Base-by-base conservation (phyloP, 1,140 invertebrate species). In the Bombus pyrosoma region DNA sequence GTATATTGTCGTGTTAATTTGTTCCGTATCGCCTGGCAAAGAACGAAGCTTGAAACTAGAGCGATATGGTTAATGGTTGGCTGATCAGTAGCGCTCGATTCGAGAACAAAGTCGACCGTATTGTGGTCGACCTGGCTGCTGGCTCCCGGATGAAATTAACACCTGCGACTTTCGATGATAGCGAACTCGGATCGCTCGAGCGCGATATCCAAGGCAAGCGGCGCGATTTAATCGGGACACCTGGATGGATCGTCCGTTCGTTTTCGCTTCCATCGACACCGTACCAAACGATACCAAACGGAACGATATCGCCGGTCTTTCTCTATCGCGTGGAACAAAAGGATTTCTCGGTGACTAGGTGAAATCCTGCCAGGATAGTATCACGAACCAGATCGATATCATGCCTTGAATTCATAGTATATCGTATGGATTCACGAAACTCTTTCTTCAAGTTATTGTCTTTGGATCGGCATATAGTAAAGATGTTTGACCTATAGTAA, bases 91-190 rank as follows among this genome's bases (percentile, higher is more conserved):
- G 43, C 41, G 18, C 43, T 47, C 64, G 59, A 62, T 74, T 74
- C 43, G 73, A 74, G 73, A 41, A 53, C 43, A 34, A 9, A 22
- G 41, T 32, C 32, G 72, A 53, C n/a, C n/a, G 62, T 39, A 59
- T 43, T 73, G 73, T 32, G 59, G 72, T 37, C 41, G 64, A 41
- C 47, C 47, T 53, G 47, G 18, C 47, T n/a, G 37, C 34, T 18
- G 15, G 9, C 12, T 34, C 72, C 43, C 10, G 32, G 82, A 78
- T 83, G 74, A 84, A 84, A 84, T 84, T 71, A 84, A 84, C 82
- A 79, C 75, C 82, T 79, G 37, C n/a, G 78, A 62, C 83, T 89
- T 86, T 88, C 83, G 83, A 88, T 62, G 73, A 86, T 72, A 88
- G 87, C 64, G 87, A 84, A 84, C 82, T 78, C 75, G 64, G 47